phyloP scores from a whole-genome alignment of 2,113 vertebrate species.

The Proterorhinus semilunaris region DNA sequence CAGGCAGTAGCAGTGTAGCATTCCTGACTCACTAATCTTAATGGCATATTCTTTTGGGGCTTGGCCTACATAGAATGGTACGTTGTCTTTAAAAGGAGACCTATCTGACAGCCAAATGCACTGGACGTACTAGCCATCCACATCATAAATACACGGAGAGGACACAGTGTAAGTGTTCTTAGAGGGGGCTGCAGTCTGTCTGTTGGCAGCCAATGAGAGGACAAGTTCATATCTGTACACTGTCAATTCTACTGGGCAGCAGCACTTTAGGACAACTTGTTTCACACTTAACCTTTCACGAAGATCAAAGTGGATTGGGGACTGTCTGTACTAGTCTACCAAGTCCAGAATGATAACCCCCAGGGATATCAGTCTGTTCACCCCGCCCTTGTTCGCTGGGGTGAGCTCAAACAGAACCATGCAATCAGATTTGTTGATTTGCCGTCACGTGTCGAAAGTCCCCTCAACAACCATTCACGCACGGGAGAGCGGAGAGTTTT shows the following conservation, averaged over 20 bases:
- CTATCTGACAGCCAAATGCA: conserved; percentile 43
- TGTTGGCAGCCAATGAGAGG: conserved; percentile 45
- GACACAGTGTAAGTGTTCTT: conserved; percentile 38
- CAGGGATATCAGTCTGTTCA: too few relatives aligned
- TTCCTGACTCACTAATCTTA: conserved; percentile 67
- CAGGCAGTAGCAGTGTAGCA: conserved; percentile 26
- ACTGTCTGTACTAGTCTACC: conserved; percentile 29
- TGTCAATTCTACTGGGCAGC: conserved; percentile 29
- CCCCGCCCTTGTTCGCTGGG: too few relatives aligned
- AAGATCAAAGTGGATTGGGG: conserved; percentile 9
- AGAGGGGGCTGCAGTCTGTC: conserved; percentile 29
- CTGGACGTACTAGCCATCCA: conserved; percentile 42
- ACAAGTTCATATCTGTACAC: conserved; percentile 34
- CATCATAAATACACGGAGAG: conserved; percentile 56
- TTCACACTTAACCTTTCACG: conserved; percentile 47
- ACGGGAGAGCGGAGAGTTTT: too few relatives aligned
- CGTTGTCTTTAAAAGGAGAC: conserved; percentile 57
- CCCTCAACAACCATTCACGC: too few relatives aligned
- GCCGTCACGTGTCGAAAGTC: too few relatives aligned
- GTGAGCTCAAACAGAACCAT: too few relatives aligned
- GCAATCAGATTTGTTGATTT: too few relatives aligned
- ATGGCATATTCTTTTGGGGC: conserved; percentile 70
- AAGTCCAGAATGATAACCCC: too few relatives aligned
- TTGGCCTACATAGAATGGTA: conserved; percentile 72
- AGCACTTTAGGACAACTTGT: conserved; percentile 46